Percentiles rank a stretch among this genome's conserved stretches.
These are phyloP conservation scores for Lytechinus pictus DNA, from an alignment of 35 echinoderm and acorn worm species.

Conservation along the genomic window DNA sequence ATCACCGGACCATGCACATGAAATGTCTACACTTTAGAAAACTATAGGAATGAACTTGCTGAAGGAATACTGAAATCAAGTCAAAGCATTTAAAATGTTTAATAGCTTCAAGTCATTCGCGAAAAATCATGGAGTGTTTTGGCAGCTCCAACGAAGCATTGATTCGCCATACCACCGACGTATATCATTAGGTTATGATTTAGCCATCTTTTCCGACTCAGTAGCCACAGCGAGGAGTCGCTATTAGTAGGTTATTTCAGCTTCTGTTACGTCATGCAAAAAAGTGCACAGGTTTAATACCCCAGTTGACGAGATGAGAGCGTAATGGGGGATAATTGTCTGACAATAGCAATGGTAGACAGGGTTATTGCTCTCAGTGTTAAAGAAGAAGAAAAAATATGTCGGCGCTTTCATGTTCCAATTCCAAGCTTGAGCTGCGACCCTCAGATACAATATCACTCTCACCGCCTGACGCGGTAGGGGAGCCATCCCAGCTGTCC, in stretches of 20 bases:
- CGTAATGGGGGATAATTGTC: conserved; percentile 43
- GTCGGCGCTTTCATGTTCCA: conserved; percentile 40
- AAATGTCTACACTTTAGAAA: no score
- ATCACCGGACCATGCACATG: no score
- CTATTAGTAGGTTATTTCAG: not conserved
- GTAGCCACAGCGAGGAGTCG: not conserved
- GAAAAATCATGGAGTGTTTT: not conserved
- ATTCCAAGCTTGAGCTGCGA: conserved; percentile 28
- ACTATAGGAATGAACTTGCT: not conserved
- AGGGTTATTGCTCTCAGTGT: not conserved
- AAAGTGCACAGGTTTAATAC: not conserved
- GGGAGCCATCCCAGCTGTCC: not conserved
- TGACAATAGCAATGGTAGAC: not conserved
- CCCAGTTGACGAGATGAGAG: not conserved
- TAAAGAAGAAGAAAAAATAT: not conserved
- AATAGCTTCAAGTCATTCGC: not conserved
- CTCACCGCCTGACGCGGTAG: not conserved
- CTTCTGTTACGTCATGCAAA: not conserved
- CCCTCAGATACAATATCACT: conserved; percentile 40
- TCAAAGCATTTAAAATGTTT: not conserved
- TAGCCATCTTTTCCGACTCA: conserved; percentile 19
- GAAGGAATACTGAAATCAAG: not conserved
- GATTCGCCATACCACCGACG: not conserved
- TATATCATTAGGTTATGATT: not conserved
- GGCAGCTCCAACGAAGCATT: no score